phyloP scores from a whole-genome alignment of 2,797 vertebrate genomes.

The Catamblyrhynchus diadema region DNA sequence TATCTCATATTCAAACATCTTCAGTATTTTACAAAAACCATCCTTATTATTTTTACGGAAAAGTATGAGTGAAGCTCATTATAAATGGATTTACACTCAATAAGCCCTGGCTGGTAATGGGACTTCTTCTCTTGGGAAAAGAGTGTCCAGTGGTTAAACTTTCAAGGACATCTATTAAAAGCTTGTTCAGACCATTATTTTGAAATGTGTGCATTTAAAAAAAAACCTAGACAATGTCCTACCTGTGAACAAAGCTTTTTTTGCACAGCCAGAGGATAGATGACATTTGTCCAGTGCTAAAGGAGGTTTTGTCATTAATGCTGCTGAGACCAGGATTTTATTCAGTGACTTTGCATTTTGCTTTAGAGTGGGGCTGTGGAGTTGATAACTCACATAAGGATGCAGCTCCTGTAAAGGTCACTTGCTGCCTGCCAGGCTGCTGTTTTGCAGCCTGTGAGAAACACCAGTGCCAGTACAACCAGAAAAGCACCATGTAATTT shows the following conservation, averaged over 20 bases:
- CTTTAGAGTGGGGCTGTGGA: neutral
- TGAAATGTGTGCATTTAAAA: neutral
- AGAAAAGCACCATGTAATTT: neutral
- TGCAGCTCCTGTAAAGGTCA: neutral
- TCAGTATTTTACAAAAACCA: neutral
- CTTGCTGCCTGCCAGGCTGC: neutral
- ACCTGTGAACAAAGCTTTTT: neutral
- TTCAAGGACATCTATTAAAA: neutral
- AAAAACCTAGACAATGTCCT: neutral
- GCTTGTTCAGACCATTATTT: neutral
- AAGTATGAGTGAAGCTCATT: neutral
- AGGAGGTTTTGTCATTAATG: neutral
- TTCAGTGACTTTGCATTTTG: neutral
- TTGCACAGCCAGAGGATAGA: neutral
- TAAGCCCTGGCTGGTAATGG: neutral
- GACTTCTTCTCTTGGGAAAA: neutral
- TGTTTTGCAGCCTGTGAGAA: accelerated
- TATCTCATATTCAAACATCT: neutral
- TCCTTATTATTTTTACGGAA: neutral
- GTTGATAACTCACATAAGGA: neutral
- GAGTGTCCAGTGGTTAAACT: neutral
- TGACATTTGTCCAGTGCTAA: neutral
- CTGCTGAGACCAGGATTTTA: neutral
- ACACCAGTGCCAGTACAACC: neutral
- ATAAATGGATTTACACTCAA: neutral